phyloP scores from a whole-genome alignment of 2,888 invertebrate species.

The Drosophila koepferae region DNA sequence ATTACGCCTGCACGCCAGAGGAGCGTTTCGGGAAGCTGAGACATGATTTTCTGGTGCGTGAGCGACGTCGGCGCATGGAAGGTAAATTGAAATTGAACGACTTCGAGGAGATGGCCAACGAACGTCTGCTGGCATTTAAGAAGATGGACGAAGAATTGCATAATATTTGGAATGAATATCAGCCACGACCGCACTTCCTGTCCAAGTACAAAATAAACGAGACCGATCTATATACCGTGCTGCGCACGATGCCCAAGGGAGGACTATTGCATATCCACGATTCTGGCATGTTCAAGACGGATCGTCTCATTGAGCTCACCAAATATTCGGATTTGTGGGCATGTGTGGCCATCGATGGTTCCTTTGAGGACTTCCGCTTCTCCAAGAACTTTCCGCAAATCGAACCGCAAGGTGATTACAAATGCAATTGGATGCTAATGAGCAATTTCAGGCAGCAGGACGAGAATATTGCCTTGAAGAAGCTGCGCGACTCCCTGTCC shows the following conservation, averaged over 20 bases:
- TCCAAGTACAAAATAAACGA: slow-evolving; percentile 57
- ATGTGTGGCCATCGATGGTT: slow-evolving; percentile 37
- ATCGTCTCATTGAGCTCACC: slow-evolving; percentile 87
- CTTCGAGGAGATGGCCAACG: slow-evolving; percentile 84
- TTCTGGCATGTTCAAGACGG: slow-evolving; percentile 87
- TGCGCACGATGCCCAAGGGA: slow-evolving; percentile 90
- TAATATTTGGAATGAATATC: slow-evolving; percentile 41
- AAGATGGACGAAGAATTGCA: slow-evolving; percentile 86
- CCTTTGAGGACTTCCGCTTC: slow-evolving; percentile 57
- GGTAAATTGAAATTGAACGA: slow-evolving; percentile 80
- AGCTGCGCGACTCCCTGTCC: slow-evolving; percentile 30
- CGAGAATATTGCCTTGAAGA: slow-evolving; percentile 75
- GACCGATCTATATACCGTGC: slow-evolving; percentile 88
- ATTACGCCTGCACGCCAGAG: slow-evolving; percentile 29
- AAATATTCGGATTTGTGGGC: slow-evolving; percentile 56
- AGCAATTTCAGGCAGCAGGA: slow-evolving; percentile 35
- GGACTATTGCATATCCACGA: slow-evolving; percentile 89
- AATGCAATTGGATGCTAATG: slow-evolving; percentile 70
- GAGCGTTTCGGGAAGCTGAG: slow-evolving; percentile 32
- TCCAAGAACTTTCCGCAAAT: slow-evolving; percentile 29
- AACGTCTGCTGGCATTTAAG: slow-evolving; percentile 86
- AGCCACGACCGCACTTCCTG: slow-evolving; percentile 42
- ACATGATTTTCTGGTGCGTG: slow-evolving; percentile 4
- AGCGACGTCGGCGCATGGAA: slow-evolving; percentile 47
- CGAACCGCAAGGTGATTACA: slow-evolving; percentile 8